Base-by-base conservation (phyloP, 2,888 invertebrate genomes). In the Epinotia brunnichana region DNA sequence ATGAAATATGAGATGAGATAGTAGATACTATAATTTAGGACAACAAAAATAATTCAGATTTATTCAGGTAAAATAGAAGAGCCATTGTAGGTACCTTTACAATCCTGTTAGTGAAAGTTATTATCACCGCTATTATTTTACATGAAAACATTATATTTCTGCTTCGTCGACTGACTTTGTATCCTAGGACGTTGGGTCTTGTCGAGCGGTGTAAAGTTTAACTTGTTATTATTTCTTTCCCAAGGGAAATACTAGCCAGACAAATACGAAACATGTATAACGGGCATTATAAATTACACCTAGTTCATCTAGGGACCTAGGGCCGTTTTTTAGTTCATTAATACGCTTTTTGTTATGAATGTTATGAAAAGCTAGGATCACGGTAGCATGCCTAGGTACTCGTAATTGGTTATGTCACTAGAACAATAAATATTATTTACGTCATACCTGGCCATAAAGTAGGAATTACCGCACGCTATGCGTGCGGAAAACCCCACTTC, bases 161-260 rank as follows among this genome's bases (percentile, higher is more conserved):
- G 44, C n/a, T 21, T 44, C 15, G 21, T 44, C 41, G 41, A 9
- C 61, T 61, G 13, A 41, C 19, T 41, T 60, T n/a, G 11, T 19
- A 44, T 61, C n/a, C 61, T n/a, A 24, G 21, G 15, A 44, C 15
- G 17, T 0, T 19, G 17, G 15, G 19, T 54, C n/a, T 29, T 53
- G 53, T 11, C 64, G 9, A 5, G 64, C 19, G 53, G 54, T 19
- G 3, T 53, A 21, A 35, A 2, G n/a, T 15, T 56, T 48, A 29
- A 48, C 29, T 17, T 41, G 7, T 17, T 62, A 62, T 39, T 54
- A 54, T 21, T 66, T 35, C 54, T 4, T 11, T 21, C 64, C 35
- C 64, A 1, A 64, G 64, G 51, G 51, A 64, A 59, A 70, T 64
- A 39, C 44, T 24, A 64, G 63, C 44, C 29, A 51, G 57, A 70